A percentile compares a stretch with the other conserved stretches of the same genome.
Conservation (phyloP, 1,140 invertebrate genomes). For the Nasonia giraulti region DNA sequence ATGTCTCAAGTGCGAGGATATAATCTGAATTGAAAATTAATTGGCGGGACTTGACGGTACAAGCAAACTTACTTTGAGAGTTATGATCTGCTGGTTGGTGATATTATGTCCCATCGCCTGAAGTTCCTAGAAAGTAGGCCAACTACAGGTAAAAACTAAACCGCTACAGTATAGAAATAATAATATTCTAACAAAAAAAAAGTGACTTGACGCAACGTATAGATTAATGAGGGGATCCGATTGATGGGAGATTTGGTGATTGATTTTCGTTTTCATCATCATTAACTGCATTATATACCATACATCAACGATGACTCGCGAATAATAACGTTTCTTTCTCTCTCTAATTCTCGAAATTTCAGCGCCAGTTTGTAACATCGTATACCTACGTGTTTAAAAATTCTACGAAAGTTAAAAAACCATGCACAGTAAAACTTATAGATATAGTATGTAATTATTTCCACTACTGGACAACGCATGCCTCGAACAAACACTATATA, state of each 20-base stretch:
- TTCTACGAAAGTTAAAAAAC: background rate
- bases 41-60: background rate
- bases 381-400: background rate
- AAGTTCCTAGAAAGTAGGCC: conserved; percentile 83
- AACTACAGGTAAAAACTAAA: conserved; percentile 75
- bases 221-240: background rate
- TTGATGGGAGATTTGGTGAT: background rate
- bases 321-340: too few species aligned
- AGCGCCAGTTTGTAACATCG: too few species aligned
- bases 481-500: conserved; percentile 22
- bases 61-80: conserved; percentile 88
- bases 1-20: background rate
- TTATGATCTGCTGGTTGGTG: conserved; percentile 89
- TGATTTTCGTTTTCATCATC: background rate
- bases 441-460: conserved; percentile 57
- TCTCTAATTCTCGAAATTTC: conserved; percentile 29
- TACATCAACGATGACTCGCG: background rate
- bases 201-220: conserved; percentile 2
- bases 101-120: conserved; percentile 92
- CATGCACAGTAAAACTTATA: conserved; percentile 63
- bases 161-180: conserved; percentile 63
- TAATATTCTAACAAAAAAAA: conserved; percentile 24
- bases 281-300: background rate
- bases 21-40: background rate
- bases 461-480: conserved; percentile 41